These are phyloP conservation scores for Anadara kagoshimensis DNA, from an alignment of 1,140 invertebrate genomes.

Conservation along the genomic window DNA sequence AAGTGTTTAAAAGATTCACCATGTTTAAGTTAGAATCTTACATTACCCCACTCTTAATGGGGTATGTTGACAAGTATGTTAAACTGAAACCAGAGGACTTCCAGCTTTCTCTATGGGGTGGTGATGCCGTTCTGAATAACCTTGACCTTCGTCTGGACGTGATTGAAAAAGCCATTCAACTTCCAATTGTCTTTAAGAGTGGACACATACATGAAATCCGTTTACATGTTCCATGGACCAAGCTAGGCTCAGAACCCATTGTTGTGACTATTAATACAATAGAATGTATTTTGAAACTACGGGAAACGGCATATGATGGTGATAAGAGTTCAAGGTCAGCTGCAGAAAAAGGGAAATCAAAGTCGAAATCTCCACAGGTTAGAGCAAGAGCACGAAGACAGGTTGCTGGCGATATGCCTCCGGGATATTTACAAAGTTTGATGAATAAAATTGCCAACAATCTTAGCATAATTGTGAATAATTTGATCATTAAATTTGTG, in stretches of 20 bases:
- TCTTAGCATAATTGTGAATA: slow-evolving; percentile 90
- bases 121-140: slow-evolving; percentile 94
- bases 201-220: slow-evolving; percentile 95
- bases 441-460: slow-evolving; percentile 94
- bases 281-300: slow-evolving; percentile 76
- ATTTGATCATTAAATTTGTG: slow-evolving; percentile 97
- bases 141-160: slow-evolving; percentile 93
- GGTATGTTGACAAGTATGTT: slow-evolving; percentile 96
- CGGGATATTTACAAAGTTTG: slow-evolving; percentile 85
- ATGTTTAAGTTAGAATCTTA: slow-evolving; percentile 82
- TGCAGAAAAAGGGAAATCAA: slow-evolving; percentile 37
- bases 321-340: slow-evolving; percentile 45
- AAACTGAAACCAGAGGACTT: slow-evolving; percentile 93
- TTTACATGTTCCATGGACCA: slow-evolving; percentile 97
- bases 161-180: slow-evolving; percentile 89
- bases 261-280: slow-evolving; percentile 96
- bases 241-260: slow-evolving; percentile 95
- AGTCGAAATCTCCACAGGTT: slow-evolving; percentile 25
- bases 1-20: too few species aligned
- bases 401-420: slow-evolving; percentile 73
- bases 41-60: slow-evolving; percentile 92
- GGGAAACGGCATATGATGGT: slow-evolving; percentile 64
- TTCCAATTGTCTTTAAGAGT: slow-evolving; percentile 93
- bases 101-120: slow-evolving; percentile 95
- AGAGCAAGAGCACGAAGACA: slow-evolving; percentile 48